These are phyloP conservation scores for Dinocampus coccinellae DNA, from an alignment of 2,888 invertebrate genomes.

Conservation along the genomic window DNA sequence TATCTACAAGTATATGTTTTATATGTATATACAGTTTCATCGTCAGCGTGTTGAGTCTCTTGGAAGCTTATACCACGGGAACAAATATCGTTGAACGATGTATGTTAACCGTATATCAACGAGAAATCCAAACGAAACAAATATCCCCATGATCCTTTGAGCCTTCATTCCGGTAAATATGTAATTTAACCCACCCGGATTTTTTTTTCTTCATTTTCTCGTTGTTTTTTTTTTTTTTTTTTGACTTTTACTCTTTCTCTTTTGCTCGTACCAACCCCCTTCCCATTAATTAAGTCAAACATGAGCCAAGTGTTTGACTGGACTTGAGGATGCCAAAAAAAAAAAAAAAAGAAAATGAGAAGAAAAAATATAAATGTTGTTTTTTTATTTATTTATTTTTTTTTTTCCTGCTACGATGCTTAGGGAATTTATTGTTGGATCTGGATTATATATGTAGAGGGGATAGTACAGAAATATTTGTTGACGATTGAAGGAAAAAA, in stretches of 20 bases:
- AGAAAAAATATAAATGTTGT: not conserved
- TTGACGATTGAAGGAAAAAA: not conserved
- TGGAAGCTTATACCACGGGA: constrained; percentile 52
- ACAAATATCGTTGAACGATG: constrained; percentile 58
- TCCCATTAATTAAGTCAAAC: not conserved
- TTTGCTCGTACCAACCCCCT: not conserved
- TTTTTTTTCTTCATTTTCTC: constrained; percentile 24
- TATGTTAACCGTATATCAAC: constrained; percentile 41
- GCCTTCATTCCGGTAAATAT: constrained; percentile 45
- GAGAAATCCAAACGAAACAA: constrained; percentile 33
- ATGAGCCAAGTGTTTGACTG: not conserved
- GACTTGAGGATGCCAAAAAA: not conserved
- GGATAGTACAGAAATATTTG: not conserved
- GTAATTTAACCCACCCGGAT: constrained; percentile 39
- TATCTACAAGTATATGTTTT: constrained; percentile 1
- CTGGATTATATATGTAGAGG: not conserved
- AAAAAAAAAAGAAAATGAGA: not conserved
- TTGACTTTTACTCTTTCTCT: not conserved
- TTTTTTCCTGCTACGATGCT: not conserved
- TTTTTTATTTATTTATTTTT: not conserved
- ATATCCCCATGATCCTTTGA: constrained; percentile 44
- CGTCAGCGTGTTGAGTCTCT: constrained; percentile 32
- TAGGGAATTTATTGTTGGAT: not conserved
- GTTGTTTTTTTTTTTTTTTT: not conserved
- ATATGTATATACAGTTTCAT: constrained; percentile 28